These are phyloP conservation scores for Sceloporus tristichus DNA, from an alignment of 2,113 vertebrate genomes.

Conservation along the genomic window DNA sequence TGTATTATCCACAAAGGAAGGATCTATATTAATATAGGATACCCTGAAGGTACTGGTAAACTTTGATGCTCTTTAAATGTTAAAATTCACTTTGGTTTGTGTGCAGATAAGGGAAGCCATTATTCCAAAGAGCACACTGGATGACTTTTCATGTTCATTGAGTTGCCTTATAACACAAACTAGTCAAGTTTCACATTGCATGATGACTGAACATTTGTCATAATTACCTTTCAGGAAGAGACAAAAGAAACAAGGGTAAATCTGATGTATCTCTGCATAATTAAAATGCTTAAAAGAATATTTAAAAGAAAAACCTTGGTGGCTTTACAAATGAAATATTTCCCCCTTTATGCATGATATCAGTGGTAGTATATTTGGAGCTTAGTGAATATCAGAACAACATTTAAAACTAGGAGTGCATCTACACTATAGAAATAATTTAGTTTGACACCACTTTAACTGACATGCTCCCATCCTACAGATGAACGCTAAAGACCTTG, in stretches of 20 bases:
- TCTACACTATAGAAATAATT: too few relatives aligned
- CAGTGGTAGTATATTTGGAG: not conserved
- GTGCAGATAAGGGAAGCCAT: not conserved
- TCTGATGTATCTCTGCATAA: not conserved
- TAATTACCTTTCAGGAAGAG: not conserved
- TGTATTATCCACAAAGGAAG: not conserved
- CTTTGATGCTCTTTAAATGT: not conserved
- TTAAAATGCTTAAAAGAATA: not conserved
- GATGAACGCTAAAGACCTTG: too few relatives aligned
- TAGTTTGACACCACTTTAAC: too few relatives aligned
- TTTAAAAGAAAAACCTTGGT: not conserved
- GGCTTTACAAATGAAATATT: not conserved
- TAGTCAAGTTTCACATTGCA: not conserved
- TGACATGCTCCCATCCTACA: too few relatives aligned
- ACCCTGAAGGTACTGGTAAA: not conserved
- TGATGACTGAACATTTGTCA: not conserved
- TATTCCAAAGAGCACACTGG: not conserved
- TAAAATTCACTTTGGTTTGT: not conserved
- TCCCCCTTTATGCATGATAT: not conserved
- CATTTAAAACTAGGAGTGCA: too few relatives aligned
- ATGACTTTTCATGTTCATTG: not conserved
- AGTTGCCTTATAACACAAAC: not conserved
- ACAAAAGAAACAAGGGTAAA: not conserved
- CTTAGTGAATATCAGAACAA: not conserved
- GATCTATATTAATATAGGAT: not conserved